Conservation (phyloP, 1,140 invertebrate genomes). For the Colletes gigas region DNA sequence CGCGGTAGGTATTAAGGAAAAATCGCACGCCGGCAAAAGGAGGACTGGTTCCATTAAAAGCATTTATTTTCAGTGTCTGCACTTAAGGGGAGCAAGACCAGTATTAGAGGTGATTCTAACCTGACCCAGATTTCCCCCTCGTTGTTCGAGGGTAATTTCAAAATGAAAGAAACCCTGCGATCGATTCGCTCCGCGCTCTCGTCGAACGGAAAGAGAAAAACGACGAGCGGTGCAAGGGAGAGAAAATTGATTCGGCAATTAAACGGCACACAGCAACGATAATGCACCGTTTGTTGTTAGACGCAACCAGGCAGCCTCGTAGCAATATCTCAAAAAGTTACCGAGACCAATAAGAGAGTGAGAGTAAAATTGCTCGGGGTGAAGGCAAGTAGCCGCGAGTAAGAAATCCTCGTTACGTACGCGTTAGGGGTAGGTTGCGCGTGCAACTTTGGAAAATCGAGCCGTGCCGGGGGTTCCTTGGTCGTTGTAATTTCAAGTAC, state of each 20-base stretch:
- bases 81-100: conserved; percentile 45
- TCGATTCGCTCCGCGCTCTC: conserved; percentile 21
- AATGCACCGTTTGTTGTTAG: not conserved
- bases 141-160: conserved; percentile 33
- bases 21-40: conserved; percentile 31
- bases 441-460: not conserved
- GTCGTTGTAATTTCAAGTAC: conserved; percentile 20
- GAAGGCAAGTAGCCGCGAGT: not conserved
- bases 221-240: too few relatives aligned
- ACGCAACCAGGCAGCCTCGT: too few relatives aligned
- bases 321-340: conserved; percentile 16
- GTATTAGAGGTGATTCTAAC: conserved; percentile 56
- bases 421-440: not conserved
- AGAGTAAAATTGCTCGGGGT: not conserved
- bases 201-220: not conserved
- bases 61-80: conserved; percentile 59
- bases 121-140: conserved; percentile 38
- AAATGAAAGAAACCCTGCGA: conserved; percentile 27
- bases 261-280: conserved; percentile 25
- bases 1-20: conserved; percentile 39
- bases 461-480: not conserved
- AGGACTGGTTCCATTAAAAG: conserved; percentile 51
- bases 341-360: not conserved
- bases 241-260: conserved; percentile 33
- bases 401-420: conserved; percentile 31